Percentiles rank a stretch among this genome's conserved stretches.
phyloP scores from a whole-genome alignment of 2,113 vertebrate species.

The Phrynosoma blainvillii region DNA sequence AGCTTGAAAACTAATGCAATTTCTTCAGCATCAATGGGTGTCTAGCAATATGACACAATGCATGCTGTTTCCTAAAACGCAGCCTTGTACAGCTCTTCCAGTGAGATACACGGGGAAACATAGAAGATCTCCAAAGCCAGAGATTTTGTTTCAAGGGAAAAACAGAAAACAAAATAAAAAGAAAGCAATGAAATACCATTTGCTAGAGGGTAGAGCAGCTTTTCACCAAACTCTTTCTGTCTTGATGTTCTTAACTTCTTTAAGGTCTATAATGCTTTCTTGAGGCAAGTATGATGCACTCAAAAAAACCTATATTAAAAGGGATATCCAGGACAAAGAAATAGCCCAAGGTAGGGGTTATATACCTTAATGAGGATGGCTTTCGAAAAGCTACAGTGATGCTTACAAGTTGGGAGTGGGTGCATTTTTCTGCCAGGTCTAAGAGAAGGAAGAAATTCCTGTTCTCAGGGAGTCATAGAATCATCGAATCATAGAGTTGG shows the following conservation, averaged over 20 bases:
- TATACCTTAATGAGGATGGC: too few species aligned
- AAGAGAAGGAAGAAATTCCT: too few species aligned
- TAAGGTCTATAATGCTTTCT: too few species aligned
- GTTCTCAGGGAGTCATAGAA: too few species aligned
- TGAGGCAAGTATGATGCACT: neutral
- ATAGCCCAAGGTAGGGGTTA: too few species aligned
- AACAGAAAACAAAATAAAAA: neutral
- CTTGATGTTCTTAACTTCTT: too few species aligned
- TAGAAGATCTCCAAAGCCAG: neutral
- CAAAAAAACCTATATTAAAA: neutral
- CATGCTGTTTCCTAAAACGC: slow-evolving; percentile 1
- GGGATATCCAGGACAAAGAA: too few species aligned
- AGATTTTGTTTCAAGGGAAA: neutral
- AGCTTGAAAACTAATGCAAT: slow-evolving; percentile 19
- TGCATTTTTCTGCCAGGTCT: too few species aligned
- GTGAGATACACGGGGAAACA: neutral
- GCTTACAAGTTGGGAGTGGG: too few species aligned
- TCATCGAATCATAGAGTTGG: too few species aligned
- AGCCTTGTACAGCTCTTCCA: slow-evolving; percentile 3
- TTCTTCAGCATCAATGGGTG: slow-evolving; percentile 18
- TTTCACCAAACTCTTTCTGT: neutral
- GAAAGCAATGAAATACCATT: neutral
- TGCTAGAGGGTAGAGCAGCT: neutral
- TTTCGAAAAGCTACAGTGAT: too few species aligned
- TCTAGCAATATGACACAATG: neutral